These are phyloP conservation scores for Chrysolina haemoptera DNA, from an alignment of 2,888 invertebrate genomes.

Conservation along the genomic window DNA sequence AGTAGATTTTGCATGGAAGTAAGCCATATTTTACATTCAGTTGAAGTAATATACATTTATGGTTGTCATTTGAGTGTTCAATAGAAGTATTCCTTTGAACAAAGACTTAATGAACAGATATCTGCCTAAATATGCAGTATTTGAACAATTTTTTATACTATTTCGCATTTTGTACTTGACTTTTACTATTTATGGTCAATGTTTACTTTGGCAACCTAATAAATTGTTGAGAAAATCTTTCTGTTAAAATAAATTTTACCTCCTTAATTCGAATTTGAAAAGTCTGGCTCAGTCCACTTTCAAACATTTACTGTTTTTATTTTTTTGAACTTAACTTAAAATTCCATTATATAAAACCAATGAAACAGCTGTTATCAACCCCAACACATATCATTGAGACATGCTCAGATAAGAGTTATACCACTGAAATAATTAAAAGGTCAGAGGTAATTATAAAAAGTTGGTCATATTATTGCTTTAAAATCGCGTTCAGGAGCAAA, in stretches of 20 bases:
- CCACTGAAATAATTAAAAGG: too few relatives aligned
- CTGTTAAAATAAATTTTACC: not conserved
- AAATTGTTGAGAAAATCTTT: conserved; percentile 9
- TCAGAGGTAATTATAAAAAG: too few relatives aligned
- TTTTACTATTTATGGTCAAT: conserved; percentile 21
- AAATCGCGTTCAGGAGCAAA: not conserved
- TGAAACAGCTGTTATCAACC: not conserved
- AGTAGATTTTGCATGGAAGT: conserved; percentile 3
- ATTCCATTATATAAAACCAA: not conserved
- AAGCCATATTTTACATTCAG: conserved; percentile 20
- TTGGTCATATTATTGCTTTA: not conserved
- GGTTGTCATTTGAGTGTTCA: conserved; percentile 30
- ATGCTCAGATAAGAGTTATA: too few relatives aligned
- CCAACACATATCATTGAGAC: too few relatives aligned
- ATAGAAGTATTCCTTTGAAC: conserved; percentile 37
- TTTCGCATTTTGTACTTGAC: conserved; percentile 32
- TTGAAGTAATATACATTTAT: conserved; percentile 6
- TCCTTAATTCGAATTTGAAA: not conserved
- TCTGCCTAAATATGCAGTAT: conserved; percentile 47
- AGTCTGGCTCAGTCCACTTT: not conserved
- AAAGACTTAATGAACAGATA: conserved; percentile 40
- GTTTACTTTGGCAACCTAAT: conserved; percentile 5
- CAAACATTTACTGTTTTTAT: too few relatives aligned
- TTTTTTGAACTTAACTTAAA: too few relatives aligned
- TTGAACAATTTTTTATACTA: conserved; percentile 43